A percentile compares a stretch with the other conserved stretches of the same genome.
Conservation (phyloP, 2,888 invertebrate species). For the Octodonta nipae region DNA sequence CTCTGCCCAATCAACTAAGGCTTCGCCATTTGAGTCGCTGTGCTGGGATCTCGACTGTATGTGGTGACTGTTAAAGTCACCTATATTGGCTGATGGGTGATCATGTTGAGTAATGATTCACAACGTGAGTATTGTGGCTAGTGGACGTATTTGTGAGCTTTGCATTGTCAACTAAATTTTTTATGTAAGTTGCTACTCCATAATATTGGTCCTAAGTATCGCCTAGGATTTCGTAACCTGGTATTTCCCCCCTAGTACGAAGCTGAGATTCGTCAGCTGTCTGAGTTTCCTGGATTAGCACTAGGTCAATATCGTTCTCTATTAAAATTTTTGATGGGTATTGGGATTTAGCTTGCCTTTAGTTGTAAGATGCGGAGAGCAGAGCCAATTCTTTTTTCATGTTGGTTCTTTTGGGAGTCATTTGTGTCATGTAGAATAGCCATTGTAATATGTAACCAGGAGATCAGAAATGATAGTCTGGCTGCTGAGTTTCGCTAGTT, state of each 20-base stretch:
- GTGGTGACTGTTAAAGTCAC: slow-evolving; percentile 1
- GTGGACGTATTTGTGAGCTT: too few species aligned
- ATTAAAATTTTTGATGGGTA: not conserved
- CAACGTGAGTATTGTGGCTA: too few species aligned
- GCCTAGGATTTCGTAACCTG: not conserved
- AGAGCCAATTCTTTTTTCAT: too few species aligned
- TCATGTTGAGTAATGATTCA: too few species aligned
- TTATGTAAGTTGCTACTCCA: not conserved
- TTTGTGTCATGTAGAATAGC: too few species aligned
- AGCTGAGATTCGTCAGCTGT: not conserved
- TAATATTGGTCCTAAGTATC: too few species aligned
- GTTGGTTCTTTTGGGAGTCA: too few species aligned
- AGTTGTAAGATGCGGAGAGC: too few species aligned
- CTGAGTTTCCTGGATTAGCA: not conserved
- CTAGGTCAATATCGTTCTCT: not conserved
- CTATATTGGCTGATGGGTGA: not conserved
- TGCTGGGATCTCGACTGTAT: not conserved
- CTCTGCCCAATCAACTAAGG: slow-evolving; percentile 9
- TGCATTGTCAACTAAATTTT: not conserved
- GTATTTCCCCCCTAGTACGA: not conserved
- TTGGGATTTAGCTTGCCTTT: too few species aligned
- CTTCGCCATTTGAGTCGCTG: not conserved
- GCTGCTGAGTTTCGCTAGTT: too few species aligned
- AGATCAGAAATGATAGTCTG: too few species aligned
- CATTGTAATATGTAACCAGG: too few species aligned